phyloP scores from a whole-genome alignment of 2,113 vertebrate genomes.

The Diadophis punctatus region DNA sequence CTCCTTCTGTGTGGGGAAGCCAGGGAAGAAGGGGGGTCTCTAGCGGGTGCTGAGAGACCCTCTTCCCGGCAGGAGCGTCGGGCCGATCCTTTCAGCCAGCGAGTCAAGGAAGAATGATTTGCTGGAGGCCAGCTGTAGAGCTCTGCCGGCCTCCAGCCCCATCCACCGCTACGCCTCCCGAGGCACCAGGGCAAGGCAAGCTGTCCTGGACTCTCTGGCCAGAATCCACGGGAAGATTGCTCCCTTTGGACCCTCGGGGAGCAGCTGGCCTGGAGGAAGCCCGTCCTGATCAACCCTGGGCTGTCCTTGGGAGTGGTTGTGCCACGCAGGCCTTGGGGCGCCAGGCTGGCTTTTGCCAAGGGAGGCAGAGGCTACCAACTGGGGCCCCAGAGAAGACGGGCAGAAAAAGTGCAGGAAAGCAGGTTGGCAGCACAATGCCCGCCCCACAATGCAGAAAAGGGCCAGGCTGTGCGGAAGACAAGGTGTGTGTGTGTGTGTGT shows the following conservation, averaged over 20 bases:
- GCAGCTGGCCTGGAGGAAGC: not conserved
- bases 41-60: not conserved
- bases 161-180: not conserved
- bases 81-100: not conserved
- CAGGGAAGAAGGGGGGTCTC: not conserved
- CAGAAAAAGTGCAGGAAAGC: not conserved
- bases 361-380: accelerated
- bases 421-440: not conserved
- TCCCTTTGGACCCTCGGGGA: not conserved
- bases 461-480: not conserved
- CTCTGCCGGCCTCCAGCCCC: not conserved
- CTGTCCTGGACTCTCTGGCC: not conserved
- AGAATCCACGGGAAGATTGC: not conserved
- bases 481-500: not conserved
- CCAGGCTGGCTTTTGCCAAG: not conserved
- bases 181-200: not conserved
- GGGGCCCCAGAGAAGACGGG: not conserved
- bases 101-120: not conserved
- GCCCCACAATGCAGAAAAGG: too few species aligned
- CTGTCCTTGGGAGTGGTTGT: not conserved
- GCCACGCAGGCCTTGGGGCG: not conserved
- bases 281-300: too few species aligned
- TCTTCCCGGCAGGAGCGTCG: not conserved
- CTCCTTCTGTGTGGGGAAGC: not conserved
- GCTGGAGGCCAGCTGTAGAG: not conserved